These are phyloP conservation scores for Sinonovacula constricta DNA, from an alignment of 1,140 invertebrate species.

Conservation along the genomic window DNA sequence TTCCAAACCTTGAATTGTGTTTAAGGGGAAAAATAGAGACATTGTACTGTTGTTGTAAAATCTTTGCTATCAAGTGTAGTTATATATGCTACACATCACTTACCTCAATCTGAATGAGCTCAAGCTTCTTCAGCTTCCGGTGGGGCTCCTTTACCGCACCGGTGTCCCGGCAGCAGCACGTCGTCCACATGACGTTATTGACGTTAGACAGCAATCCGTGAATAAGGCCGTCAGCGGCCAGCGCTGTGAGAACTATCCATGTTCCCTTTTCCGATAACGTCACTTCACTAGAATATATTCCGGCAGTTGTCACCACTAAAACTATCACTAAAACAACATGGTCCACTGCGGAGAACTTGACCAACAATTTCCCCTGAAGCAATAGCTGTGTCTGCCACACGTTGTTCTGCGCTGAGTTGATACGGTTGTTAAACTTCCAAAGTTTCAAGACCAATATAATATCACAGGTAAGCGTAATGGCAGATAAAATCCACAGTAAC, in stretches of 20 bases:
- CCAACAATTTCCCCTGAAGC: slow-evolving; percentile 46
- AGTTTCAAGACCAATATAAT: slow-evolving; percentile 54
- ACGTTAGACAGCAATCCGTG: slow-evolving; percentile 52
- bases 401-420: slow-evolving; percentile 64
- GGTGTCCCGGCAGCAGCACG: slow-evolving; percentile 51
- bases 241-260: slow-evolving; percentile 59
- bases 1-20: no score
- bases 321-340: slow-evolving; percentile 26
- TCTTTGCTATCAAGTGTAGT: no score
- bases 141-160: slow-evolving; percentile 61
- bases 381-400: slow-evolving; percentile 65
- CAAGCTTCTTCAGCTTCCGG: slow-evolving; percentile 63
- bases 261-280: slow-evolving; percentile 23
- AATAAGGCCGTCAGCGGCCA: slow-evolving; percentile 34
- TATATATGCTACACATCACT: no score
- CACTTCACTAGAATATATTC: slow-evolving; percentile 52
- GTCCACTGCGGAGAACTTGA: slow-evolving; percentile 49
- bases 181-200: slow-evolving; percentile 54
- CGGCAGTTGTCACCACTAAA: slow-evolving; percentile 51
- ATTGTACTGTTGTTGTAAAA: no score
- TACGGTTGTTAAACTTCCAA: slow-evolving; percentile 59
- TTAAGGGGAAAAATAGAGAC: no score
- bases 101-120: slow-evolving; percentile 64
- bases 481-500: slow-evolving; percentile 55
- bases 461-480: slow-evolving; percentile 36